phyloP scores from a whole-genome alignment of 1,140 invertebrate genomes.

The Pollicipes pollicipes region DNA sequence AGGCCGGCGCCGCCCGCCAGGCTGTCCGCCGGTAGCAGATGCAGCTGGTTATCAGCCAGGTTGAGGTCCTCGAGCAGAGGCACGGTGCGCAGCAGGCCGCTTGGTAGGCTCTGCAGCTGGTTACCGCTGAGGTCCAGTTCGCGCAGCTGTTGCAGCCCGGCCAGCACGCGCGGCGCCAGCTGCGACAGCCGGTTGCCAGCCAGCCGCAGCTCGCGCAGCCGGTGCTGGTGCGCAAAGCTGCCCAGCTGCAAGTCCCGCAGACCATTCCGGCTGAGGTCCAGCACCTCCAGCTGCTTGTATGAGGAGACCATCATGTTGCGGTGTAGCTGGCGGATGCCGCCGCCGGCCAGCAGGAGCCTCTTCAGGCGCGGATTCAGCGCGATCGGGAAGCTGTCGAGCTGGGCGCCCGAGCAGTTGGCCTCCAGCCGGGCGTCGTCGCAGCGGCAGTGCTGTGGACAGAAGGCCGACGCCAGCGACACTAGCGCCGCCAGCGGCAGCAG shows the following conservation, averaged over 20 bases:
- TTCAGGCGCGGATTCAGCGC: not conserved
- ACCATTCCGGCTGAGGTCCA: not conserved
- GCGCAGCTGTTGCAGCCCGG: conserved; percentile 48
- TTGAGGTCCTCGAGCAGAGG: conserved; percentile 54
- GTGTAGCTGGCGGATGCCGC: not conserved
- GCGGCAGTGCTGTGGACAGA: not conserved
- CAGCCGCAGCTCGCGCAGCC: not conserved
- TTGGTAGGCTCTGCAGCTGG: conserved; percentile 46
- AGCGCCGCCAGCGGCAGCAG: not conserved
- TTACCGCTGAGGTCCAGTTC: conserved; percentile 55
- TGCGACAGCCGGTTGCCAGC: conserved; percentile 40
- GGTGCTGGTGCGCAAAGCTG: not conserved
- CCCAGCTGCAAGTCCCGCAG: not conserved
- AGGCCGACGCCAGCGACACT: not conserved
- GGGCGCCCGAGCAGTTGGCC: not conserved
- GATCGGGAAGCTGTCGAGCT: not conserved
- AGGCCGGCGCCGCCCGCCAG: not conserved
- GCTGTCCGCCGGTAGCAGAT: conserved; percentile 33
- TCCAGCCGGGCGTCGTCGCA: not conserved
- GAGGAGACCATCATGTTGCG: not conserved
- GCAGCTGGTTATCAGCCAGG: conserved; percentile 52
- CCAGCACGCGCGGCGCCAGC: conserved; percentile 53
- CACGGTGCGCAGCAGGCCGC: conserved; percentile 53
- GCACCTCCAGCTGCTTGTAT: not conserved
- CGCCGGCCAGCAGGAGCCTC: not conserved